A percentile compares a stretch with the other conserved stretches of the same genome.
Evolutionary conservation across 2,113 vertebrate species (phyloP).

Genomic region (Sminthopsis crassicaudata): DNA sequence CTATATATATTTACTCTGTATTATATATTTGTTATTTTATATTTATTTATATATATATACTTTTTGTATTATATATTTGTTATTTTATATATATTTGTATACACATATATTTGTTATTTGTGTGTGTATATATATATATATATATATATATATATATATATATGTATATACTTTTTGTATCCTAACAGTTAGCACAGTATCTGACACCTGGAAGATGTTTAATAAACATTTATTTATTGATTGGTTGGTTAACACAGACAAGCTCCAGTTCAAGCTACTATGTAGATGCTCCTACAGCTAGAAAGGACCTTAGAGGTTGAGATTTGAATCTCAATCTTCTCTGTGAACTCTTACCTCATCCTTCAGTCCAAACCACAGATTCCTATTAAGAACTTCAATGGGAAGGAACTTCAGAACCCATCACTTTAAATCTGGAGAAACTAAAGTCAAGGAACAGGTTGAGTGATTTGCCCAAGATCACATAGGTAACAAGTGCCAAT

Average conservation of each 20-base stretch:
- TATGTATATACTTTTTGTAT: too few relatives aligned
- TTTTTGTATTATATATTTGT: too few relatives aligned
- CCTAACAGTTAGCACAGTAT: background rate
- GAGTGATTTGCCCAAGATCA: background rate
- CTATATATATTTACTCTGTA: too few relatives aligned
- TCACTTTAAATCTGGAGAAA: background rate
- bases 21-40: too few relatives aligned
- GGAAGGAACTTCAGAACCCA: background rate
- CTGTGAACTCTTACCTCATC: background rate
- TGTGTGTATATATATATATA: too few relatives aligned
- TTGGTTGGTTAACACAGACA: background rate
- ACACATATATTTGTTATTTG: too few relatives aligned
- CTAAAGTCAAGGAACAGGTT: background rate
- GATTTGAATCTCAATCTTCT: background rate
- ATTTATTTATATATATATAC: too few relatives aligned
- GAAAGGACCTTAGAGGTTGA: background rate
- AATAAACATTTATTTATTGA: background rate
- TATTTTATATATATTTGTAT: too few relatives aligned
- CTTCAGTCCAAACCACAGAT: background rate
- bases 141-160: too few relatives aligned
- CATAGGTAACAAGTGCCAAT: background rate
- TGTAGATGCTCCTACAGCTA: background rate
- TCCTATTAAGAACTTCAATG: background rate
- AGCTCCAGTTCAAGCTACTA: background rate
- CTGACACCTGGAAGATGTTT: background rate